Evolutionary conservation across 2,797 vertebrate species (phyloP).

Genomic region (Carduelis carduelis): DNA sequence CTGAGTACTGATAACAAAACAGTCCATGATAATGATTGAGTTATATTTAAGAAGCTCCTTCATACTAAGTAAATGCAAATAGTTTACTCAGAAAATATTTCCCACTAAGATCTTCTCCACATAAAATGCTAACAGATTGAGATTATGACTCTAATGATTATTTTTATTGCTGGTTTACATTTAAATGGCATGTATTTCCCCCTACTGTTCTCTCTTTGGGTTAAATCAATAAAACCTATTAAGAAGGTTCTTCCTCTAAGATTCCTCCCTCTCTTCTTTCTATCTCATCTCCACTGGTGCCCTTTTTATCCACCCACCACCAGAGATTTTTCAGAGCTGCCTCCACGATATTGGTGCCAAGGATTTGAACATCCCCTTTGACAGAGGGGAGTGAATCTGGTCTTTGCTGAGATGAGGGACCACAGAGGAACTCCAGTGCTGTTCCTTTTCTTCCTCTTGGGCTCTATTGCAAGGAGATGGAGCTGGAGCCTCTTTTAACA

Average conservation of each 20-base stretch:
- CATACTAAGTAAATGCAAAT: slow-evolving; percentile 13
- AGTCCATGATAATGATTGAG: not conserved
- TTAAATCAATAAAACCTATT: slow-evolving; percentile 62
- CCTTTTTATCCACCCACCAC: slow-evolving; percentile 65
- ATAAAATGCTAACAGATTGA: slow-evolving; percentile 63
- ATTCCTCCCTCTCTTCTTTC: slow-evolving; percentile 56
- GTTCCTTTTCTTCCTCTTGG: not conserved
- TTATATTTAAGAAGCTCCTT: slow-evolving; percentile 28
- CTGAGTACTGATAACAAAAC: not conserved
- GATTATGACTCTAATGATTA: slow-evolving; percentile 52
- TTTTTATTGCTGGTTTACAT: slow-evolving; percentile 68
- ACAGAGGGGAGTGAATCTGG: not conserved
- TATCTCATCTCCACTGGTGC: slow-evolving; percentile 43
- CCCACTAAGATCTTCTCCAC: slow-evolving; percentile 49
- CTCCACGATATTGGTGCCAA: not conserved
- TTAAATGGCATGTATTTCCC: slow-evolving; percentile 59
- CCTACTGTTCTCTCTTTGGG: slow-evolving; percentile 52
- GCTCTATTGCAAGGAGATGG: not conserved
- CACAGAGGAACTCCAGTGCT: not conserved
- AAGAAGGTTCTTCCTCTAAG: slow-evolving; percentile 44
- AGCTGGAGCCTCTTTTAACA: not conserved
- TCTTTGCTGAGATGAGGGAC: not conserved
- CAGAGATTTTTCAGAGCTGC: slow-evolving; percentile 49
- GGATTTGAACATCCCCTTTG: slow-evolving; percentile 36
- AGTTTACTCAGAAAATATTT: slow-evolving; percentile 43